Evolutionary conservation across 2,797 vertebrate species (phyloP).

Genomic region (Phrynocephalus vlangalii): DNA sequence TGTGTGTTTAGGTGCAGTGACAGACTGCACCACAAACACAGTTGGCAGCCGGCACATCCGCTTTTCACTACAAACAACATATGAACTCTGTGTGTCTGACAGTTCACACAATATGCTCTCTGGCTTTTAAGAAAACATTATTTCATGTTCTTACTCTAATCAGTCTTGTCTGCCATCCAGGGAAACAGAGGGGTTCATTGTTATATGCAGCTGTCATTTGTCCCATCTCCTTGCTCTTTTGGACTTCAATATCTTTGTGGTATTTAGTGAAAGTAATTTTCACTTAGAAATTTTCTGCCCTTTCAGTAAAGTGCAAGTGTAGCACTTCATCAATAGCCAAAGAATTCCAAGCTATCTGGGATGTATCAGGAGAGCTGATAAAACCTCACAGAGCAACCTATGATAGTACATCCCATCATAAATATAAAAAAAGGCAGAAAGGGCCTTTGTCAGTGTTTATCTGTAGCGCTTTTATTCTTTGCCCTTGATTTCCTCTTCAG

Average conservation of each 20-base stretch:
- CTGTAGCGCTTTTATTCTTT: slow-evolving; percentile 97
- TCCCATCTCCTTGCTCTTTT: slow-evolving; percentile 81
- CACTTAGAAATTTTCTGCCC: slow-evolving; percentile 92
- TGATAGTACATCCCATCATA: slow-evolving; percentile 98
- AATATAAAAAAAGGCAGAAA: slow-evolving; percentile 91
- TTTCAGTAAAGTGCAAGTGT: slow-evolving; percentile 88
- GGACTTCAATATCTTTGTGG: slow-evolving; percentile 88
- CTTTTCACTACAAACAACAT: slow-evolving; percentile 74
- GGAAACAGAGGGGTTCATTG: slow-evolving; percentile 84
- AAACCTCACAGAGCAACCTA: slow-evolving; percentile 89
- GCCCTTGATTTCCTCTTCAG: slow-evolving; percentile 99
- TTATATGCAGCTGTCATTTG: slow-evolving; percentile 88
- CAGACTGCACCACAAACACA: slow-evolving; percentile 51
- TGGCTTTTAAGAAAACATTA: slow-evolving; percentile 82
- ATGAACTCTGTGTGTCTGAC: slow-evolving; percentile 76
- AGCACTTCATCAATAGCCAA: slow-evolving; percentile 96
- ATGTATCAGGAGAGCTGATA: slow-evolving; percentile 98
- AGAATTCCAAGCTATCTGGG: slow-evolving; percentile 94
- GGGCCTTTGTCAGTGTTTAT: slow-evolving; percentile 99
- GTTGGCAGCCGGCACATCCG: slow-evolving; percentile 63
- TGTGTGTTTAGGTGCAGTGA: slow-evolving; percentile 45
- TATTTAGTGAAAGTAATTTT: slow-evolving; percentile 95
- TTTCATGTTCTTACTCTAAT: slow-evolving; percentile 83
- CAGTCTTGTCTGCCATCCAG: slow-evolving; percentile 81
- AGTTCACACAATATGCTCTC: slow-evolving; percentile 80